These are phyloP conservation scores for Cordylochernes scorpioides DNA, from an alignment of 2,888 invertebrate species.

Conservation along the genomic window DNA sequence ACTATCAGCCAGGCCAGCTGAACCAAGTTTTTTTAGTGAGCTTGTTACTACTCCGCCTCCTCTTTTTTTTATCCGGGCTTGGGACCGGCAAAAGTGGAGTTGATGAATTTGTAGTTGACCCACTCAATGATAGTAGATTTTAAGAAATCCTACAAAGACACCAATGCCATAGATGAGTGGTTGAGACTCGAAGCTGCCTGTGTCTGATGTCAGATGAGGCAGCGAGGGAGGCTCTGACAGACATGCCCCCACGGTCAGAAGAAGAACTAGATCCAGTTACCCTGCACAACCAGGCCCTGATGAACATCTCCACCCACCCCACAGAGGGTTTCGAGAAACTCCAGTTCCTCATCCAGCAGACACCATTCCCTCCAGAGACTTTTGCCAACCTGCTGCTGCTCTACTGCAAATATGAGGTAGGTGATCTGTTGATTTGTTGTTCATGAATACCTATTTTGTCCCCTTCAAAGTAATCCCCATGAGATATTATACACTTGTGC, in stretches of 20 bases:
- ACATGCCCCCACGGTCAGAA: conserved; percentile 46
- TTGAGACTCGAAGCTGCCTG: no score
- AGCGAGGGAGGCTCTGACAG: conserved; percentile 48
- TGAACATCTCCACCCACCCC: conserved; percentile 60
- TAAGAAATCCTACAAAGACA: no score
- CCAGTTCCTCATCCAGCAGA: conserved; percentile 76
- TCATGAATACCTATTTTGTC: no score
- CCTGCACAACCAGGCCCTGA: conserved; percentile 78
- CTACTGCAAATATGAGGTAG: conserved; percentile 72
- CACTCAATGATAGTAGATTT: no score
- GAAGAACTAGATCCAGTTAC: conserved; percentile 93
- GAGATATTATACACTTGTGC: neutral
- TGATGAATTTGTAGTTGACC: no score
- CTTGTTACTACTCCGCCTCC: no score
- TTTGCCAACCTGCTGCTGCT: conserved; percentile 78
- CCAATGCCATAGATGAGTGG: no score
- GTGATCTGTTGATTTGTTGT: no score
- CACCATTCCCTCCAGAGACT: conserved; percentile 88
- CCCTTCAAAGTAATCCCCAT: neutral
- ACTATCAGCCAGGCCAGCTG: no score
- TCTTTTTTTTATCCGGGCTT: no score
- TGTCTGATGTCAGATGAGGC: conserved; percentile 56
- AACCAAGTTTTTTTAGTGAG: no score
- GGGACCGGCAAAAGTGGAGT: no score
- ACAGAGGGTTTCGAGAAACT: conserved; percentile 81